A percentile compares a stretch with the other conserved stretches of the same genome.
These are phyloP conservation scores for Melopsittacus undulatus DNA, from an alignment of 2,797 vertebrate species.

Conservation along the genomic window DNA sequence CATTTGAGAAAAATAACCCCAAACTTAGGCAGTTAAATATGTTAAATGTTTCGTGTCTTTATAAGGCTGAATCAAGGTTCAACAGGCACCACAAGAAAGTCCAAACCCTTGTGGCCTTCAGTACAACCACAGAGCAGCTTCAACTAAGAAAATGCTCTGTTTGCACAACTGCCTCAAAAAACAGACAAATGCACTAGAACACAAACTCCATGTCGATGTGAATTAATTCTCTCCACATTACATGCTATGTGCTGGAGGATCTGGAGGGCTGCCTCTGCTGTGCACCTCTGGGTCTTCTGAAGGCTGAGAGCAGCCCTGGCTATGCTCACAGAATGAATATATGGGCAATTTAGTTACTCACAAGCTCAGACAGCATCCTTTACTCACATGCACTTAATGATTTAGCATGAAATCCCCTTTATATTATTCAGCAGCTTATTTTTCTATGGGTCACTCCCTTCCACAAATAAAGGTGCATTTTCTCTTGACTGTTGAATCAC, in stretches of 20 bases:
- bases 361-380: not conserved
- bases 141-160: not conserved
- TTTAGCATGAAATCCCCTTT: not conserved
- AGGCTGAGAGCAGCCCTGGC: not conserved
- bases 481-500: not conserved
- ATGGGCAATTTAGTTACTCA: not conserved
- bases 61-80: not conserved
- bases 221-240: not conserved
- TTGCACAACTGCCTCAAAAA: not conserved
- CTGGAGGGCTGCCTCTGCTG: not conserved
- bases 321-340: not conserved
- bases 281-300: not conserved
- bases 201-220: fast-evolving
- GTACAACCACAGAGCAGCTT: not conserved
- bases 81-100: not conserved
- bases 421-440: not conserved
- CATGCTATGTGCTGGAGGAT: not conserved
- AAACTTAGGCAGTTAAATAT: not conserved
- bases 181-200: not conserved
- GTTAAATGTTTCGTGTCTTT: not conserved
- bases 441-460: not conserved
- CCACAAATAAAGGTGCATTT: not conserved
- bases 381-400: not conserved
- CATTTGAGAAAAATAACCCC: fast-evolving
- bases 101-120: not conserved